These are phyloP conservation scores for Helleia helle DNA, from an alignment of 2,888 invertebrate genomes.

Conservation along the genomic window DNA sequence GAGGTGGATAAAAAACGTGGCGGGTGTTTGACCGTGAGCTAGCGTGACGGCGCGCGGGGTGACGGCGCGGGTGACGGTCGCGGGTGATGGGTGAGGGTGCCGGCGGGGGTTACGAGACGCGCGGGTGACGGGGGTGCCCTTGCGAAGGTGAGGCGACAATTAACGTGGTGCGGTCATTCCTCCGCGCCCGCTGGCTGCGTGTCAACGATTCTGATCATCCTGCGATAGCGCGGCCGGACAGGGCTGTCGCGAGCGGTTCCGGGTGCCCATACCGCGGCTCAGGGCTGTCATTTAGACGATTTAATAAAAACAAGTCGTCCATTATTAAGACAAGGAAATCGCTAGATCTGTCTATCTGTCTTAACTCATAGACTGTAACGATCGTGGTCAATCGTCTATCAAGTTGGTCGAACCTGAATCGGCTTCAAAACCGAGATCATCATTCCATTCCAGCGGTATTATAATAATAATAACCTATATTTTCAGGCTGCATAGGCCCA, in stretches of 20 bases:
- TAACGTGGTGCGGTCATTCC: slow-evolving; percentile 66
- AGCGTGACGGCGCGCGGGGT: slow-evolving; percentile 43
- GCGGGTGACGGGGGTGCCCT: slow-evolving; percentile 27
- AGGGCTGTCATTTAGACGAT: neutral
- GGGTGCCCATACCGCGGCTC: slow-evolving; percentile 50
- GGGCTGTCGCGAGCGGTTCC: slow-evolving; percentile 32
- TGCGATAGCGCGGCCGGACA: slow-evolving; percentile 38
- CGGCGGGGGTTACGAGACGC: slow-evolving; percentile 21
- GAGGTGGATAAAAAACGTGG: slow-evolving; percentile 16
- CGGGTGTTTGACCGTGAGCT: slow-evolving; percentile 29
- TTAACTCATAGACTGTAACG: no score
- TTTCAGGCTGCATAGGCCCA: no score
- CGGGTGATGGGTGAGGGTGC: slow-evolving; percentile 19
- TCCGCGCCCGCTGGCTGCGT: slow-evolving; percentile 64
- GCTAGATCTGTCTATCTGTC: no score
- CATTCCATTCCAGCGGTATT: no score
- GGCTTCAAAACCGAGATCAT: no score
- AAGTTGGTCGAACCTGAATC: no score
- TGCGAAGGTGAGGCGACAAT: slow-evolving; percentile 66
- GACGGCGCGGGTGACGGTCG: slow-evolving; percentile 17
- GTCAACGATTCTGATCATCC: slow-evolving; percentile 66
- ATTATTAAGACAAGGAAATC: no score
- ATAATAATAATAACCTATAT: no score
- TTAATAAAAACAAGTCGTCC: no score
- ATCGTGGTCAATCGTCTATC: no score